Percentiles rank a stretch among this genome's conserved stretches.
These are phyloP conservation scores for Falco peregrinus DNA, from an alignment of 2,797 vertebrate genomes.

Conservation along the genomic window DNA sequence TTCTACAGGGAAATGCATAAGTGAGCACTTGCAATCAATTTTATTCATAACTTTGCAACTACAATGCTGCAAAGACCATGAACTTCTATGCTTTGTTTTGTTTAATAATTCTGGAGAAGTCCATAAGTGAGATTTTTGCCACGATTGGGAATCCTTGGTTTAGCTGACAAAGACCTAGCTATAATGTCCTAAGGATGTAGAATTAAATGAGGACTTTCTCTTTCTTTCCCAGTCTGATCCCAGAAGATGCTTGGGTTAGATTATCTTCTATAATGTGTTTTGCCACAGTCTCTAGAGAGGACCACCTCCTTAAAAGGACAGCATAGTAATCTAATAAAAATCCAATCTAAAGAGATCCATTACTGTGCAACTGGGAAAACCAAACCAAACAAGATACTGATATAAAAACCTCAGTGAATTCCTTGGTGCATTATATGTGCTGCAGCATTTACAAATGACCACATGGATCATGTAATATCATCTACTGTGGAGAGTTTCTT, in stretches of 20 bases:
- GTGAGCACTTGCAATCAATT: background rate
- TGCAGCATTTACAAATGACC: conserved; percentile 61
- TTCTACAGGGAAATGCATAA: background rate
- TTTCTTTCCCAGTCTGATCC: background rate
- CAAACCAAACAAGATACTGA: conserved; percentile 38
- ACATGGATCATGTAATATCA: conserved; percentile 31
- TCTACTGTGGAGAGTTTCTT: conserved; percentile 37
- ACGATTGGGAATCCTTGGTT: background rate
- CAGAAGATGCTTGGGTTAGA: background rate
- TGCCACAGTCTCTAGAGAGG: background rate
- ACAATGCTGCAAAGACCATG: background rate
- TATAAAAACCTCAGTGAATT: conserved; percentile 39
- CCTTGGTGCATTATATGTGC: conserved; percentile 19
- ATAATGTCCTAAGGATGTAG: background rate
- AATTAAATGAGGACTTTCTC: conserved; percentile 35
- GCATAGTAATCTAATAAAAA: conserved; percentile 53
- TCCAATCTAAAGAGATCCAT: conserved; percentile 48
- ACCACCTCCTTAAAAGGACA: conserved; percentile 17
- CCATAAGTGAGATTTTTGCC: background rate
- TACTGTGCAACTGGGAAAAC: conserved; percentile 37
- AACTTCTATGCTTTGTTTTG: background rate
- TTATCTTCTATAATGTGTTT: conserved; percentile 9
- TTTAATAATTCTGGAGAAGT: background rate
- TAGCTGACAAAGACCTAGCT: background rate
- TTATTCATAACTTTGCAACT: background rate